Conservation (phyloP, 1,140 invertebrate species). For the Panulirus ornatus region DNA sequence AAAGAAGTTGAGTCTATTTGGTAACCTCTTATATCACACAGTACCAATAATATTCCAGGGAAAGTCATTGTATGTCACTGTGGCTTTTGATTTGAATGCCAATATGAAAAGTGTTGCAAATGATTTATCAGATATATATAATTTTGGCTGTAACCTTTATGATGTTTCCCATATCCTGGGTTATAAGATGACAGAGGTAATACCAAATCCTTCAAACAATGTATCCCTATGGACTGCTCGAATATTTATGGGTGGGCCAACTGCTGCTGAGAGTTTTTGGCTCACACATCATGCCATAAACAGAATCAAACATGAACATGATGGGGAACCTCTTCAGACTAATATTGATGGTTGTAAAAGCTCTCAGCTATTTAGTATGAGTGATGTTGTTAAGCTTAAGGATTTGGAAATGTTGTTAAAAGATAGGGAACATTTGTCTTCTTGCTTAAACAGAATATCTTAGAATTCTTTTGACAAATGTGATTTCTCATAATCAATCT, state of each 20-base stretch:
- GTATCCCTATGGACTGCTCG: conserved; percentile 66
- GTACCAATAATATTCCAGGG: conserved; percentile 49
- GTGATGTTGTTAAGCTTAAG: conserved; percentile 50
- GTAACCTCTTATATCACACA: conserved; percentile 62
- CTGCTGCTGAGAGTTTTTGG: conserved; percentile 69
- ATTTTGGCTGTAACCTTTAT: conserved; percentile 35
- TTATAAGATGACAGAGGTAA: conserved; percentile 19
- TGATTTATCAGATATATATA: conserved; percentile 28
- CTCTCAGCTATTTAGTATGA: conserved; percentile 48
- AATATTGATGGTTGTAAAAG: not conserved
- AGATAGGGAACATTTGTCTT: conserved; percentile 46
- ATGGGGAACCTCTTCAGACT: conserved; percentile 15
- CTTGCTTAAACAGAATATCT: not conserved
- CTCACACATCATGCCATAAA: conserved; percentile 52
- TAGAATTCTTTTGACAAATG: too few species aligned
- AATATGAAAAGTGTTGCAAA: conserved; percentile 43
- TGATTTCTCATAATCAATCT: conserved; percentile 1
- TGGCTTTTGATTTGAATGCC: conserved; percentile 59
- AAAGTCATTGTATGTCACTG: conserved; percentile 59
- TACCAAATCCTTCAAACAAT: not conserved
- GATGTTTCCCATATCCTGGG: conserved; percentile 30
- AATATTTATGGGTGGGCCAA: conserved; percentile 47
- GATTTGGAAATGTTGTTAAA: conserved; percentile 56
- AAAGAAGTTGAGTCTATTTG: conserved; percentile 2
- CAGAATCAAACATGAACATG: conserved; percentile 28